phyloP scores from a whole-genome alignment of 2,888 invertebrate species.

The Eupelmus urozonus region DNA sequence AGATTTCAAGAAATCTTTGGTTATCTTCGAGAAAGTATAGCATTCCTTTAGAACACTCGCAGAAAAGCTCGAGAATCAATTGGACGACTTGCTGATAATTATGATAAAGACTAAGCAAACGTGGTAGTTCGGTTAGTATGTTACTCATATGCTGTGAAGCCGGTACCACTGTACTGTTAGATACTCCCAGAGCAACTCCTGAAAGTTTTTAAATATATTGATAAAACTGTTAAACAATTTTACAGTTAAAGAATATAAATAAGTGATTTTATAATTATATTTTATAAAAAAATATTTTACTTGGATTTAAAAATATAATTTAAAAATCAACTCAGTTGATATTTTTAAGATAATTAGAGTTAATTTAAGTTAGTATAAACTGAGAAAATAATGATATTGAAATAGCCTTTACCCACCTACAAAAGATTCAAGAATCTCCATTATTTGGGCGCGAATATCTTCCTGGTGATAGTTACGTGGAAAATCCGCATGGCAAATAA shows the following conservation, averaged over 20 bases:
- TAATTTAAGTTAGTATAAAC: background rate
- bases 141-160: slow-evolving; percentile 82
- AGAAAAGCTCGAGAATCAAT: slow-evolving; percentile 85
- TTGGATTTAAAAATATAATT: too few species aligned
- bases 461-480: slow-evolving; percentile 81
- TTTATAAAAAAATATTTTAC: too few species aligned
- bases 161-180: slow-evolving; percentile 77
- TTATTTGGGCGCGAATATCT: slow-evolving; percentile 83
- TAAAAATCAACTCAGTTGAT: too few species aligned
- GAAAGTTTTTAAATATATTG: background rate
- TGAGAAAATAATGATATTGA: background rate
- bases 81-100: slow-evolving; percentile 89
- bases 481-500: slow-evolving; percentile 80
- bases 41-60: slow-evolving; percentile 85
- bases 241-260: too few species aligned
- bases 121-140: slow-evolving; percentile 83
- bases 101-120: slow-evolving; percentile 86
- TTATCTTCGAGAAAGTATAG: slow-evolving; percentile 79
- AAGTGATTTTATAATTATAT: too few species aligned
- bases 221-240: too few species aligned
- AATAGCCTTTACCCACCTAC: slow-evolving; percentile 76
- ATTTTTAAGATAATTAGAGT: too few species aligned
- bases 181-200: slow-evolving; percentile 84
- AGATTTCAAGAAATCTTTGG: slow-evolving; percentile 81
- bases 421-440: slow-evolving; percentile 87